Conservation (phyloP, 2,113 vertebrate genomes). For the Delphinus delphis region DNA sequence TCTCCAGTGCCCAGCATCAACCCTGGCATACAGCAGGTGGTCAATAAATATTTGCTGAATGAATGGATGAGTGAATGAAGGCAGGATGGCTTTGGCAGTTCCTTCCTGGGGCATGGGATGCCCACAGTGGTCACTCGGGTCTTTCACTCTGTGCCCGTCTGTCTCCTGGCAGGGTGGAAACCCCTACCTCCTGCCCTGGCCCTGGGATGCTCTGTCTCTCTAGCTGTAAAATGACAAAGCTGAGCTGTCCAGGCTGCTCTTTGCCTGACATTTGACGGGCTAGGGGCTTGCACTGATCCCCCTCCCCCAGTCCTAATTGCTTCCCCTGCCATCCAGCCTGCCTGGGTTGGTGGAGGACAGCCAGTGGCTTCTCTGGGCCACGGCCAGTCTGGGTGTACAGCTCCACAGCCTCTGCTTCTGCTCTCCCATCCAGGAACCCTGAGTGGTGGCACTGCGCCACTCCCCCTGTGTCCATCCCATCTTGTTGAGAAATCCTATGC, state of each 20-base stretch:
- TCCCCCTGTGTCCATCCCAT: fast-evolving
- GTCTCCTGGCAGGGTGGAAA: background rate
- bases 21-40: background rate
- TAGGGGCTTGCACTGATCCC: background rate
- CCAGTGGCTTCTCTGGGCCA: background rate
- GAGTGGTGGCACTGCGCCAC: fast-evolving
- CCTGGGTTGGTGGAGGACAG: background rate
- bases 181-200: background rate
- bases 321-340: too few relatives aligned
- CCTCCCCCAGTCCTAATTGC: too few relatives aligned
- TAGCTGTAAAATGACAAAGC: fast-evolving
- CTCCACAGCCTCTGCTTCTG: background rate
- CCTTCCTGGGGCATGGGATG: background rate
- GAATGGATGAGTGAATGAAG: too few relatives aligned
- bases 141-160: background rate
- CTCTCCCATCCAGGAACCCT: fast-evolving
- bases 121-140: fast-evolving
- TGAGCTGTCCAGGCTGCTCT: fast-evolving
- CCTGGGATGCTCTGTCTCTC: background rate
- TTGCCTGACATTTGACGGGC: background rate
- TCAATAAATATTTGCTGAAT: too few relatives aligned
- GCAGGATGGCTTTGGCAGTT: background rate
- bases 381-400: fast-evolving
- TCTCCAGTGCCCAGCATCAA: background rate
- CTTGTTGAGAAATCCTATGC: fast-evolving